phyloP scores from a whole-genome alignment of 2,113 vertebrate genomes.

The Aptenodytes patagonicus region DNA sequence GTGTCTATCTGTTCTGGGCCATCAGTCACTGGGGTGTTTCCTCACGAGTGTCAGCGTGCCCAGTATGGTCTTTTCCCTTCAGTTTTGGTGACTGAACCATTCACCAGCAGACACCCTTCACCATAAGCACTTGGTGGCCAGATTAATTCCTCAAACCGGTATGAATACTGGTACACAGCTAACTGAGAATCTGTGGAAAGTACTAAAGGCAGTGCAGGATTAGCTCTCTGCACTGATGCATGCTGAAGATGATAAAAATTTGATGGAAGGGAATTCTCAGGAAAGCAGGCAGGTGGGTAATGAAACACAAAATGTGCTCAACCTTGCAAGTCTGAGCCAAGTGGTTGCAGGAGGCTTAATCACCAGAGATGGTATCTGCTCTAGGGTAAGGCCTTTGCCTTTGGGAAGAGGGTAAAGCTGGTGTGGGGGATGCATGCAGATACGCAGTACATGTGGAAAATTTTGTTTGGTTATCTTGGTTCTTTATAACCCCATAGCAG shows the following conservation, averaged over 20 bases:
- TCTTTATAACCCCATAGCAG: not conserved
- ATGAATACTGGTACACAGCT: not conserved
- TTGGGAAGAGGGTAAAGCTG: not conserved
- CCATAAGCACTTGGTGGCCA: not conserved
- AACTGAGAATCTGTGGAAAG: not conserved
- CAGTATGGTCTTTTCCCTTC: not conserved
- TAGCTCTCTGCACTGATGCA: not conserved
- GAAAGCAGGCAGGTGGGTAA: not conserved
- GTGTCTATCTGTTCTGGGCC: not conserved
- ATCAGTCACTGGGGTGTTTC: not conserved
- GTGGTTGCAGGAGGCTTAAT: not conserved
- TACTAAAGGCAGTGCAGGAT: not conserved
- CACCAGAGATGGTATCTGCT: not conserved
- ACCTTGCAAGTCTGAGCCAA: not conserved
- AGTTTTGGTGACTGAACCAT: not conserved
- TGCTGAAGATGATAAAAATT: not conserved
- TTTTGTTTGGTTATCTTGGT: accelerated
- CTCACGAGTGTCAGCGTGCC: not conserved
- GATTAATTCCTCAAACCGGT: not conserved
- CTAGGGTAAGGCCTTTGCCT: not conserved
- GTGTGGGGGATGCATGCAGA: not conserved
- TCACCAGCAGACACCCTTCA: not conserved
- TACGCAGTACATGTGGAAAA: not conserved
- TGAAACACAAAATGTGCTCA: not conserved
- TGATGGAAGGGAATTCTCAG: not conserved